Evolutionary conservation across 2,888 invertebrate species (phyloP), one percentile per base, ranked within the genome.

Genomic region (Parnassius mnemosyne): DNA sequence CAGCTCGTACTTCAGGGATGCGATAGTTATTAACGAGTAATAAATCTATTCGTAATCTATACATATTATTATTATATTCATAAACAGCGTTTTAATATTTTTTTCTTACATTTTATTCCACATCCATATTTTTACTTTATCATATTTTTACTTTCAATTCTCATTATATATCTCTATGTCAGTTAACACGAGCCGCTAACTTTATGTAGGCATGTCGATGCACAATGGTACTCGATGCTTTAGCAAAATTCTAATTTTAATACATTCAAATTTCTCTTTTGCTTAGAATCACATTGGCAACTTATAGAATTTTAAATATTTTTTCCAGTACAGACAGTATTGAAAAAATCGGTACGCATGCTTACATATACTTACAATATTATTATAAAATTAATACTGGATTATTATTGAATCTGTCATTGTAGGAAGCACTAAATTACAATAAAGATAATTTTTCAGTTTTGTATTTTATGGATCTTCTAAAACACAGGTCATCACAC

Each of bases 1-100:
- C 95, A 97, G 97, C 95, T 94, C 96, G 93, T 95, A 97, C 96
- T 97, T 97, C 97, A 96, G 95, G 95, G 96, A 97, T 94, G 97
- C 97, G 93, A 96, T 97, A 93, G 95, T 96, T 94, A 94, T 94
- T 93, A 94, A 95, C 93, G 95, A 96, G 95, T 95, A 95, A 95
- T 92, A 87, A 89, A 87, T 87, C 84, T 91, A 88, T 92, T 84
- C 84, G 83, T 88, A 82, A 89, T 92, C 87, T 85, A 81, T 78
- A 74, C 72, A 85, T 83, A 67, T 66, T 67, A 67, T 71, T 81
- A 87, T 87, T 89, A 87, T 63, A 82, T 89, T 89, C 84, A 88
- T 88, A 84, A 78, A 78, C 71, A 81, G 82, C 77, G 80, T 85
- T 85, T 83, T 66, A 74, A 81, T 76, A 70, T 73, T 85, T 87